phyloP scores from a whole-genome alignment of 2,797 vertebrate species.

The Atherinosoma microstoma region DNA sequence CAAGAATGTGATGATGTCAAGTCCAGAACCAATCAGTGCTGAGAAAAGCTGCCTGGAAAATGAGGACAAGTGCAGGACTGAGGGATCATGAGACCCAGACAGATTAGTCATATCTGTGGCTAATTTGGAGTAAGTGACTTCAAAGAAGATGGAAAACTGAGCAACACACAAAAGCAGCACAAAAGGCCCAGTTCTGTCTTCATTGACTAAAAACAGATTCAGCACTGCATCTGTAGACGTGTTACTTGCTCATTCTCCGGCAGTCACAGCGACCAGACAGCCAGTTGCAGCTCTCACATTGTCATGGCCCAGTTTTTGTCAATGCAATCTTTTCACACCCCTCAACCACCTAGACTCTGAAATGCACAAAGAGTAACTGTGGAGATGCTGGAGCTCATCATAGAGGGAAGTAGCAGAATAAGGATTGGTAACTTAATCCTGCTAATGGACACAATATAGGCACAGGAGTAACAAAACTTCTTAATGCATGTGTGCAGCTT shows the following conservation, averaged over 20 bases:
- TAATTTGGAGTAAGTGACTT: constrained; percentile 29
- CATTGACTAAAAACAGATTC: constrained; percentile 42
- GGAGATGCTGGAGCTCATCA: constrained; percentile 12
- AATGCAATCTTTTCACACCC: constrained; percentile 8
- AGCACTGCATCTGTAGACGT: constrained; percentile 25
- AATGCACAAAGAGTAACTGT: constrained; percentile 6
- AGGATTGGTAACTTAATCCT: constrained; percentile 16
- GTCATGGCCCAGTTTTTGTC: constrained; percentile 27
- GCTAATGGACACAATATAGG: constrained; percentile 34
- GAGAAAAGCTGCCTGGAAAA: constrained; percentile 21
- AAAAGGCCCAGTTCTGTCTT: constrained; percentile 55
- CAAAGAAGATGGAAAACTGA: constrained; percentile 57
- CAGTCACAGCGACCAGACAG: constrained; percentile 33
- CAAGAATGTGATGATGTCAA: constrained; percentile 88
- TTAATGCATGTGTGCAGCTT: constrained; percentile 41
- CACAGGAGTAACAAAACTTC: constrained; percentile 21
- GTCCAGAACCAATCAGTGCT: constrained; percentile 81
- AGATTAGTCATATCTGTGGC: constrained; percentile 31
- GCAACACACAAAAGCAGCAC: constrained; percentile 81
- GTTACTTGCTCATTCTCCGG: constrained; percentile 41
- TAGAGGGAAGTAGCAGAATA: neutral
- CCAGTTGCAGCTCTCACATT: constrained; percentile 36
- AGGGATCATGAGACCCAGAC: constrained; percentile 19
- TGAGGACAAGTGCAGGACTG: constrained; percentile 16
- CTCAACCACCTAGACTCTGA: constrained; percentile 15